Evolutionary conservation across 1,140 invertebrate genomes (phyloP).

Genomic region (Planococcus citri): DNA sequence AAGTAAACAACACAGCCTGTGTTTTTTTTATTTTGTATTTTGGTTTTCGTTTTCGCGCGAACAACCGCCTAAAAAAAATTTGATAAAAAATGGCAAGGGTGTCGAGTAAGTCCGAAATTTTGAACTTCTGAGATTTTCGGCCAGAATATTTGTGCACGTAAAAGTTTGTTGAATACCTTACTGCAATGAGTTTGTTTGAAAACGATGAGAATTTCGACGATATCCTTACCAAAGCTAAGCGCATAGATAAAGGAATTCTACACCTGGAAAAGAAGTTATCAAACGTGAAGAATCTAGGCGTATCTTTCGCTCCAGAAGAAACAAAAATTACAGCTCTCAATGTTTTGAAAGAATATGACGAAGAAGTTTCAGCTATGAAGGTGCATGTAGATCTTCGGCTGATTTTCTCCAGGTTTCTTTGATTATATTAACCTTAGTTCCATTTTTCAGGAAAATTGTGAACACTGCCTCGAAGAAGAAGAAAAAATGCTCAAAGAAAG

Average conservation of each 20-base stretch:
- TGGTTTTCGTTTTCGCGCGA: no score
- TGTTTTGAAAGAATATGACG: not conserved
- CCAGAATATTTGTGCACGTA: no score
- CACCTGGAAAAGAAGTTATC: not conserved
- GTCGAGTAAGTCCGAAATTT: no score
- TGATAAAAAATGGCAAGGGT: no score
- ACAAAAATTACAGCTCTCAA: not conserved
- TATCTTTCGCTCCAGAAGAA: not conserved
- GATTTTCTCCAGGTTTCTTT: not conserved
- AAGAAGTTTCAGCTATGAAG: not conserved
- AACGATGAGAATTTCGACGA: not conserved
- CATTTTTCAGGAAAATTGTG: not conserved
- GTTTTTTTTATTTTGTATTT: no score
- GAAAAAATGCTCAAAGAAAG: not conserved
- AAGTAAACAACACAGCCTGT: no score
- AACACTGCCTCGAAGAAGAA: not conserved
- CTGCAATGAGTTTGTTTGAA: not conserved
- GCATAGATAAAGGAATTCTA: not conserved
- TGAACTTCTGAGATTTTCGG: no score
- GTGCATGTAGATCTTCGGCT: not conserved
- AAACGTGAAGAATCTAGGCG: not conserved
- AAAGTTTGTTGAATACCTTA: no score
- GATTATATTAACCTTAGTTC: not conserved
- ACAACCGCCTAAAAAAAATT: no score
- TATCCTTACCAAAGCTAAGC: not conserved